Evolutionary conservation across 2,113 vertebrate species (phyloP).

Genomic region (Ondatra zibethicus): DNA sequence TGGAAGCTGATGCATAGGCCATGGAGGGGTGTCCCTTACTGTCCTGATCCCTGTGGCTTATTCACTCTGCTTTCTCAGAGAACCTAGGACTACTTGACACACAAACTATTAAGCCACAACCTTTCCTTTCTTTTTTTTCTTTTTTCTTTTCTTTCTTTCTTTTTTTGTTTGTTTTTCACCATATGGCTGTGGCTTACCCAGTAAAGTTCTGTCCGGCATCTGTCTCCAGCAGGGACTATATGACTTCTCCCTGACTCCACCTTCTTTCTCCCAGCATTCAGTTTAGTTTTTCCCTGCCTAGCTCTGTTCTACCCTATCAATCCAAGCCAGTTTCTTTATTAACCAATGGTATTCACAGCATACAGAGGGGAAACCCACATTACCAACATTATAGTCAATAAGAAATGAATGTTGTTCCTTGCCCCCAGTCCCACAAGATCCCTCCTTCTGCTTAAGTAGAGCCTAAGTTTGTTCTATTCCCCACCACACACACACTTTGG

Average conservation of each 20-base stretch:
- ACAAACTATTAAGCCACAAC: neutral
- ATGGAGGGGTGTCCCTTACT: neutral
- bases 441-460: neutral
- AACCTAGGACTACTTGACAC: neutral
- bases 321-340: no score
- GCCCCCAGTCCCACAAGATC: neutral
- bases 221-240: no score
- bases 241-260: no score
- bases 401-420: neutral
- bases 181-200: no score
- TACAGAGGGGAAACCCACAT: no score
- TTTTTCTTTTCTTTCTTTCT: no score
- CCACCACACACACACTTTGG: accelerated
- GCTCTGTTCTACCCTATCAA: no score
- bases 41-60: neutral
- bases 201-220: no score
- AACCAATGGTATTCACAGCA: no score
- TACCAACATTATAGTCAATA: neutral
- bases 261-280: no score
- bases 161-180: neutral
- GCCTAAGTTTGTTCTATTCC: neutral
- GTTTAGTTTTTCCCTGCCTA: no score
- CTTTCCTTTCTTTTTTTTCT: neutral
- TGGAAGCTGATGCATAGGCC: neutral
- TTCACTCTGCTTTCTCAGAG: neutral